phyloP scores from a whole-genome alignment of 2,888 invertebrate species.

The Polydrusus cervinus region DNA sequence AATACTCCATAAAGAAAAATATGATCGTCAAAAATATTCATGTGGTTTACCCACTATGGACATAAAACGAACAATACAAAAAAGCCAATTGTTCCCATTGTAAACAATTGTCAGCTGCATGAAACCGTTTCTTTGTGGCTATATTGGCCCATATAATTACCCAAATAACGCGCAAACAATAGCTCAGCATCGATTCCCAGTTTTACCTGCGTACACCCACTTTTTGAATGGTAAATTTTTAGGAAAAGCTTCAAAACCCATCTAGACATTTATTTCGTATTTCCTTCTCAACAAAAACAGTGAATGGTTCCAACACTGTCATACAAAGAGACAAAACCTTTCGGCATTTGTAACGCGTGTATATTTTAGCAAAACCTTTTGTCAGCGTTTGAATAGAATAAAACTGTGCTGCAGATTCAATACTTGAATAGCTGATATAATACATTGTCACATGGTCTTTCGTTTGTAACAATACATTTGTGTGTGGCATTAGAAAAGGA shows the following conservation, averaged over 20 bases:
- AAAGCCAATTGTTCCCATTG: conserved; percentile 45
- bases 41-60: conserved; percentile 23
- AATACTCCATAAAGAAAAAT: not conserved
- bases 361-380: conserved; percentile 68
- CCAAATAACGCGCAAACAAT: conserved; percentile 61
- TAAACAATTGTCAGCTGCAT: conserved; percentile 53
- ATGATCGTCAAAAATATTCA: conserved; percentile 2
- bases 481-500: conserved; percentile 70
- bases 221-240: conserved; percentile 63
- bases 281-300: conserved; percentile 69
- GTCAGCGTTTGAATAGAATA: conserved; percentile 63
- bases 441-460: conserved; percentile 72
- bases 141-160: conserved; percentile 63
- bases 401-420: conserved; percentile 71
- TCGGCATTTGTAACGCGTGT: conserved; percentile 72
- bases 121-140: conserved; percentile 56
- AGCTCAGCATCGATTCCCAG: conserved; percentile 41
- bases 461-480: conserved; percentile 70
- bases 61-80: conserved; percentile 39
- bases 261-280: conserved; percentile 68
- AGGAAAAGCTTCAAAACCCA: conserved; percentile 67
- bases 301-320: conserved; percentile 70
- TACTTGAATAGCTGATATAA: conserved; percentile 70
- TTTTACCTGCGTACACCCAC: conserved; percentile 66
- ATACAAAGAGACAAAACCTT: conserved; percentile 70